phyloP scores from a whole-genome alignment of 2,888 invertebrate species.

The Dolichopus griseipennis region DNA sequence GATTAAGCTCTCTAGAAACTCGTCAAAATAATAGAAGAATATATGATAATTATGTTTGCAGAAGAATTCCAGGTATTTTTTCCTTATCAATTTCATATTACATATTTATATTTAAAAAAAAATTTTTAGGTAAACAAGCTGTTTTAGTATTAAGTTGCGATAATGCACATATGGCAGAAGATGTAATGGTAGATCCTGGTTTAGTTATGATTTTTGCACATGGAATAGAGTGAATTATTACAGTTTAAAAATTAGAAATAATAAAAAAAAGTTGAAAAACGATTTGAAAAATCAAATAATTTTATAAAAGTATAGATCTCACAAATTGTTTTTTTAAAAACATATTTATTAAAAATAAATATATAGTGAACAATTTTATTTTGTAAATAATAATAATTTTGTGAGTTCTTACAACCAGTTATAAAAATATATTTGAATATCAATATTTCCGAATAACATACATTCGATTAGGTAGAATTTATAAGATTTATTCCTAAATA shows the following conservation, averaged over 20 bases:
- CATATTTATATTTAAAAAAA: not conserved
- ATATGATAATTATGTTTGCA: conserved; percentile 91
- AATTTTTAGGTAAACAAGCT: conserved; percentile 81
- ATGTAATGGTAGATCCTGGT: conserved; percentile 93
- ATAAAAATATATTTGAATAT: not conserved
- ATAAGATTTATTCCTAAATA: conserved; percentile 2
- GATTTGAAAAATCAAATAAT: not conserved
- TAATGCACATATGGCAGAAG: conserved; percentile 89
- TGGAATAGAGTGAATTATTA: conserved; percentile 65
- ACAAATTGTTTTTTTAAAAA: not conserved
- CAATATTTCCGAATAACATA: not conserved
- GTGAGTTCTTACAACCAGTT: no score
- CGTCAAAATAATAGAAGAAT: conserved; percentile 83
- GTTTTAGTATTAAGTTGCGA: conserved; percentile 91
- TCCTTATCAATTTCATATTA: not conserved
- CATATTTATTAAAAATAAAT: not conserved
- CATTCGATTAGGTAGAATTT: not conserved
- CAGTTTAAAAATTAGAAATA: not conserved
- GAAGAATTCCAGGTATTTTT: conserved; percentile 70
- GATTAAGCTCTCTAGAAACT: conserved; percentile 84
- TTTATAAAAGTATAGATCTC: not conserved
- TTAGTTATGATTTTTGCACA: conserved; percentile 98
- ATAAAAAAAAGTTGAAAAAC: not conserved
- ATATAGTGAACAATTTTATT: no score
- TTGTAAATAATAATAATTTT: no score